phyloP scores from a whole-genome alignment of 1,140 invertebrate species.

The Diorhabda sublineata region DNA sequence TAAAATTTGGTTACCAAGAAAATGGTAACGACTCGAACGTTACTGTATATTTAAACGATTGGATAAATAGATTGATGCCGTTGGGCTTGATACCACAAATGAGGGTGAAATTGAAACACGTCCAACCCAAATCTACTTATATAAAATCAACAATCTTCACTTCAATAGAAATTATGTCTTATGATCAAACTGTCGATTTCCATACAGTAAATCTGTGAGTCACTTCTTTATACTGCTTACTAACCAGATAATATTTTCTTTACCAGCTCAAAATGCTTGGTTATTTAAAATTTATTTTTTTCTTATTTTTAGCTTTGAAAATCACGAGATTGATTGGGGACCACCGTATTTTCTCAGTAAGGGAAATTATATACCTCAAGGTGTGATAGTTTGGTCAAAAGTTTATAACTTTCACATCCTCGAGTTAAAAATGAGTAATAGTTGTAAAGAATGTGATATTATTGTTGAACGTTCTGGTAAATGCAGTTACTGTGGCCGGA shows the following conservation, averaged over 20 bases:
- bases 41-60: slow-evolving; percentile 10
- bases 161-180: slow-evolving; percentile 11
- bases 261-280: neutral
- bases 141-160: slow-evolving; percentile 15
- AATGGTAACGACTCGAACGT: neutral
- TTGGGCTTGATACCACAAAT: slow-evolving; percentile 17
- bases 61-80: slow-evolving; percentile 14
- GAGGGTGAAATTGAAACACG: slow-evolving; percentile 8
- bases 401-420: slow-evolving; percentile 5
- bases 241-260: neutral
- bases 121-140: slow-evolving; percentile 11
- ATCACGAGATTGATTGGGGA: slow-evolving; percentile 13
- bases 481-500: neutral
- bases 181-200: neutral
- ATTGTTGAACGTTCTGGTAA: neutral
- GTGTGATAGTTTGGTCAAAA: slow-evolving; percentile 10
- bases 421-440: neutral
- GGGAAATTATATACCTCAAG: slow-evolving; percentile 8
- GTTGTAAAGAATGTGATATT: neutral
- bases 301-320: slow-evolving; percentile 8
- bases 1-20: slow-evolving; percentile 7
- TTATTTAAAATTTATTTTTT: neutral
- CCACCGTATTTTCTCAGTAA: slow-evolving; percentile 5
- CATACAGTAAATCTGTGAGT: slow-evolving; percentile 19
- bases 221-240: neutral